phyloP scores from a whole-genome alignment of 2,113 vertebrate species.

The Catharus minimus region DNA sequence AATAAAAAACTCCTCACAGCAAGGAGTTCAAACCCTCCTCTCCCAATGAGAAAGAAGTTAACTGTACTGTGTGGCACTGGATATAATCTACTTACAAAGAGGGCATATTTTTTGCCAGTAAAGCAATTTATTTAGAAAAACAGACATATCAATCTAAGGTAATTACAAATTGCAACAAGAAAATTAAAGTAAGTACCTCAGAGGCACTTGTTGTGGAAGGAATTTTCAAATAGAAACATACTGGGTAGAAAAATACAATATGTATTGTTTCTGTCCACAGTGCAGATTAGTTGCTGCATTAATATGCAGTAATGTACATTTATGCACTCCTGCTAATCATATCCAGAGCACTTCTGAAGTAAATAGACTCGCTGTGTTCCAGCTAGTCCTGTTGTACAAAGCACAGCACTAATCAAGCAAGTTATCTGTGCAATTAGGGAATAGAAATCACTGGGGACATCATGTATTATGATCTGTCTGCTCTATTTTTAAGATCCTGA shows the following conservation, averaged over 20 bases:
- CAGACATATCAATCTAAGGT: slow-evolving; percentile 50
- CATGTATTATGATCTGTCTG: slow-evolving; percentile 18
- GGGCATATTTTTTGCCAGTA: slow-evolving; percentile 9
- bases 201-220: slow-evolving; percentile 12
- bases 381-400: slow-evolving; percentile 45
- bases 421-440: slow-evolving; percentile 63
- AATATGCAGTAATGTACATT: slow-evolving; percentile 51
- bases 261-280: slow-evolving; percentile 47
- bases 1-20: background rate
- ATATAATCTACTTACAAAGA: slow-evolving; percentile 31
- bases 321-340: slow-evolving; percentile 62
- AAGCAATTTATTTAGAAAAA: slow-evolving; percentile 55
- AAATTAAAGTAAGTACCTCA: slow-evolving; percentile 59
- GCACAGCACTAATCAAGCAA: slow-evolving; percentile 44
- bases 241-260: slow-evolving; percentile 17
- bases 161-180: slow-evolving; percentile 58
- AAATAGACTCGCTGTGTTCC: slow-evolving; percentile 50
- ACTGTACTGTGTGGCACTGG: background rate
- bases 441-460: slow-evolving; percentile 40
- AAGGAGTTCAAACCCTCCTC: background rate
- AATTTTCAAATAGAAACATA: slow-evolving; percentile 43
- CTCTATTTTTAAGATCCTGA: slow-evolving; percentile 55
- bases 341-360: slow-evolving; percentile 49
- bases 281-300: slow-evolving; percentile 48
- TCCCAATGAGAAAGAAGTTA: slow-evolving; percentile 3